Base-by-base conservation (phyloP, 2,888 invertebrate genomes). In the Liopterus haemorrhoidalis region DNA sequence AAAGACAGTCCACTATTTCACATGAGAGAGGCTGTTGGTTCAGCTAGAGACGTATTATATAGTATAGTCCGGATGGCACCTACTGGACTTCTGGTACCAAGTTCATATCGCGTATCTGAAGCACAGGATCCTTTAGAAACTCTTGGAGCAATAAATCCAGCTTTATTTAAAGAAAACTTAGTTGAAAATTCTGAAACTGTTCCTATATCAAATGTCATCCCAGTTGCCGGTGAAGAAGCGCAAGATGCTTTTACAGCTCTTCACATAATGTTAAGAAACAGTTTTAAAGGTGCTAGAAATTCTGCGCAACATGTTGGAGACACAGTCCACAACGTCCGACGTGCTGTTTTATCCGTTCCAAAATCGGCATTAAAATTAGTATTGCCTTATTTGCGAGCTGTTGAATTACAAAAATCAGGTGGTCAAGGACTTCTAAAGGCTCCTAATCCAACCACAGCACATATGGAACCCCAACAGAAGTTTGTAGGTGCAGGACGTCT, bases 1-100 rank as follows among this genome's bases (percentile, higher is more conserved):
- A 57, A 65, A 41, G 56, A 57, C 6, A 60, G 65, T 2, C 69
- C 69, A 3, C 52, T 67, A 52, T 64, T 59, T 41, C 67, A 69
- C 41, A 50, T 68, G 11, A 58, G 59, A 36, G 64, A 66, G 41
- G 55, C 65, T 47, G 44, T 66, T 8, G 66, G 66, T 1, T 62
- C 66, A 3, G 54, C 61, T 0, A 65, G 62, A 53, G 60, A 68
- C 49, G 59, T 61, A 0, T 6, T 37, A n/a, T 18, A 22, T 8
- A 38, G 44, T 38, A 18, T 44, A n/a, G 9, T 44, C 25, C 37
- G 32, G 18, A 32, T 28, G n/a, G 24, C 32, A 12, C 44, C 44
- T 3, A 11, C 6, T 22, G 44, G 44, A 19, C 12, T 44, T 8
- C 31, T 44, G 8, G 19, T 44, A 11, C 44, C 44, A 19, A 38